Evolutionary conservation across 1,140 invertebrate species (phyloP), one percentile per base, ranked within the genome.

Genomic region (Lineus longissimus): DNA sequence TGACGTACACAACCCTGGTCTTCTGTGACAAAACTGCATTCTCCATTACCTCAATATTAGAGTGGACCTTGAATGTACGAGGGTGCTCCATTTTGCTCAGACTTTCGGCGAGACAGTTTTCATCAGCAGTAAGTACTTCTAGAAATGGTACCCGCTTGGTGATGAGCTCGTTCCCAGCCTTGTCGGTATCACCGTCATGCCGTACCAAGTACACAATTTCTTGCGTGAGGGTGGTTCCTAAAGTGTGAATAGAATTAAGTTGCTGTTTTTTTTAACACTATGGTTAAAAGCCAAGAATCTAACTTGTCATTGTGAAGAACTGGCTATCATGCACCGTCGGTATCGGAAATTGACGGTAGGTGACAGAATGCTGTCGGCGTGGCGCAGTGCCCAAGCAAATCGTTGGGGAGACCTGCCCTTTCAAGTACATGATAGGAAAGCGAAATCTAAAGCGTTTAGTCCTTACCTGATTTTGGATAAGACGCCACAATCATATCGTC

Each of bases 391-490:
- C n/a, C n/a, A n/a, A n/a, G n/a, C n/a, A n/a, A n/a, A n/a, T n/a
- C n/a, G n/a, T n/a, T n/a, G n/a, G n/a, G n/a, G n/a, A n/a, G n/a
- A n/a, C n/a, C n/a, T n/a, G n/a, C n/a, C n/a, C n/a, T n/a, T n/a
- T n/a, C n/a, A n/a, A n/a, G n/a, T n/a, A n/a, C n/a, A n/a, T n/a
- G n/a, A n/a, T n/a, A n/a, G n/a, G n/a, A n/a, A n/a, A n/a, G n/a
- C n/a, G n/a, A n/a, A n/a, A n/a, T n/a, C n/a, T n/a, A n/a, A n/a
- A 36, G 33, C 15, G 15, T 4, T 36, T n/a, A 19, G 25, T 4
- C 33, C 33, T 51, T 51, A 51, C 47, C 47, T 51, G 47, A 6
- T 51, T 51, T 51, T 6, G 47, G 47, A n/a, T 51, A 51, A 9
- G 47, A 23, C 6, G 47, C 47, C 4, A 51, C 25, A 51, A 51